phyloP scores from a whole-genome alignment of 2,888 invertebrate genomes.

The Ephialtes manifestator region DNA sequence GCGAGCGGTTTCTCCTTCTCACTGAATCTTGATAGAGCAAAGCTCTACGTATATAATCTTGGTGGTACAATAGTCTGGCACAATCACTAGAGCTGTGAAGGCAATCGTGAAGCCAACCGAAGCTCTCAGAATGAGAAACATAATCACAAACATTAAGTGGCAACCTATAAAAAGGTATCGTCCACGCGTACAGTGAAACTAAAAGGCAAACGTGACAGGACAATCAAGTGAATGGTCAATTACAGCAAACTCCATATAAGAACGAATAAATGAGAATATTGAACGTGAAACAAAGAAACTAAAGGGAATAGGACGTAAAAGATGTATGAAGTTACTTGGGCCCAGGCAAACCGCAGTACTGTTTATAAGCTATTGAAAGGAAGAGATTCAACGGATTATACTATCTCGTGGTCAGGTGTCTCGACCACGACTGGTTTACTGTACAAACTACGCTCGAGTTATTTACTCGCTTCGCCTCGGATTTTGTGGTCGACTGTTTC shows the following conservation, averaged over 20 bases:
- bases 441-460: constrained; percentile 20
- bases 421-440: constrained; percentile 36
- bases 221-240: constrained; percentile 46
- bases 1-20: constrained; percentile 58
- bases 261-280: constrained; percentile 31
- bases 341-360: constrained; percentile 29
- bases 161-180: constrained; percentile 14
- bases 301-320: constrained; percentile 15
- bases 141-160: constrained; percentile 43
- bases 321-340: constrained; percentile 41
- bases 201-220: constrained; percentile 57
- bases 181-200: constrained; percentile 18
- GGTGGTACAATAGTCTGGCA: constrained; percentile 50
- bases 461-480: constrained; percentile 45
- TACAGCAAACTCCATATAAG: constrained; percentile 45
- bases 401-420: constrained; percentile 64
- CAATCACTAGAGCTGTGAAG: constrained; percentile 48
- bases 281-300: constrained; percentile 10
- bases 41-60: constrained; percentile 26
- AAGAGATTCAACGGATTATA: constrained; percentile 55
- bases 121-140: constrained; percentile 26
- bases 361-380: constrained; percentile 49
- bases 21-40: constrained; percentile 61
- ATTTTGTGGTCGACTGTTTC: constrained; percentile 37
- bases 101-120: constrained; percentile 45